Evolutionary conservation across 92 coral and sea anemone genomes (phyloP).

Genomic region (Umimayanthus kanabou): DNA sequence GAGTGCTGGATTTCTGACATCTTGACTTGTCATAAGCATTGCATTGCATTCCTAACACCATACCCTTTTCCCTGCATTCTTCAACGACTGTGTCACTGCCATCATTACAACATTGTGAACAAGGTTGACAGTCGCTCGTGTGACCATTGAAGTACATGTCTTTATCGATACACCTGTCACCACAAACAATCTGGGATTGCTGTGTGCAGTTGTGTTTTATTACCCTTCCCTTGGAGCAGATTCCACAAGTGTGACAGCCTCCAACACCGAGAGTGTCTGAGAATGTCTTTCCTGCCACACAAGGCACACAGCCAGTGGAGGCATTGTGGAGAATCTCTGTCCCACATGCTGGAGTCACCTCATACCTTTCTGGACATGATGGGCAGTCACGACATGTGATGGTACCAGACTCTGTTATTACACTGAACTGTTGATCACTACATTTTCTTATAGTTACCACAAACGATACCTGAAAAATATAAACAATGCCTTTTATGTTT

Average conservation of each 20-base stretch:
- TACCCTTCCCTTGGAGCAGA: conserved; percentile 56
- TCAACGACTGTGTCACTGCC: not conserved
- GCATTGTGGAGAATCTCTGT: conserved; percentile 22
- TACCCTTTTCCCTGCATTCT: not conserved
- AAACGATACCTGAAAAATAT: not conserved
- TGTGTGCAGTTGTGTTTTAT: conserved; percentile 50
- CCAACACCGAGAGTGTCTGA: conserved; percentile 42
- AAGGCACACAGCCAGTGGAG: conserved; percentile 47
- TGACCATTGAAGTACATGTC: conserved; percentile 51
- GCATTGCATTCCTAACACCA: not conserved
- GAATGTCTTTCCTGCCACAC: conserved; percentile 52
- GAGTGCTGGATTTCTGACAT: not conserved
- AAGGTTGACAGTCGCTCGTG: conserved; percentile 57
- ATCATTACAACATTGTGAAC: conserved; percentile 19
- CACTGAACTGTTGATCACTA: conserved; percentile 22
- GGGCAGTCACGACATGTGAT: conserved; percentile 49
- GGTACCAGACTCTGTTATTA: conserved; percentile 37
- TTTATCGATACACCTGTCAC: conserved; percentile 38
- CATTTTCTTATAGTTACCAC: not conserved
- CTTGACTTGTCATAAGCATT: not conserved
- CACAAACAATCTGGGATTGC: conserved; percentile 56
- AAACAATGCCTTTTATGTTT: too few relatives aligned
- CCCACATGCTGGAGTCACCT: conserved; percentile 67
- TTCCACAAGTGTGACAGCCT: conserved; percentile 60
- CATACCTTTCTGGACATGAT: conserved; percentile 47